Percentiles rank a stretch among this genome's conserved stretches.
phyloP scores from a whole-genome alignment of 1,140 invertebrate genomes.

The Megathymus violae region DNA sequence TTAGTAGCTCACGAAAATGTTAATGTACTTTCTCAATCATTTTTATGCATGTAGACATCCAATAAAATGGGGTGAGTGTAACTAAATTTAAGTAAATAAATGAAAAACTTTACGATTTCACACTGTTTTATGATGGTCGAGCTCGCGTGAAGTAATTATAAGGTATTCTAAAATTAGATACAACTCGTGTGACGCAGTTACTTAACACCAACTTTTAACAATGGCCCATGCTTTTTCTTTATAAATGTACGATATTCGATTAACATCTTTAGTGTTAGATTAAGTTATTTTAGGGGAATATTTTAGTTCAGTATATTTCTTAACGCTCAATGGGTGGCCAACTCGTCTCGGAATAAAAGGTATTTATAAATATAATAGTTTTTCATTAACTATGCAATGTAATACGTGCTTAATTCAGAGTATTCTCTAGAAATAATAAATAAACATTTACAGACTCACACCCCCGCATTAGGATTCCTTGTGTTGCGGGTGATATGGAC shows the following conservation, averaged over 20 bases:
- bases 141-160: constrained; percentile 41
- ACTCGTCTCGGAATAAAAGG: no score
- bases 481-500: no score
- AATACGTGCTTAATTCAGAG: no score
- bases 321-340: no score
- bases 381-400: no score
- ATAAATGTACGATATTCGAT: neutral
- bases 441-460: no score
- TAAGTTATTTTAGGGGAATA: constrained; percentile 7
- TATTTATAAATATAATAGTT: no score
- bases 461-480: no score
- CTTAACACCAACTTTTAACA: constrained; percentile 27
- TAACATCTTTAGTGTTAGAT: neutral
- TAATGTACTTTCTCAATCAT: constrained; percentile 26
- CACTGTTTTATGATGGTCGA: constrained; percentile 41
- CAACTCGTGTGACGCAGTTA: constrained; percentile 41
- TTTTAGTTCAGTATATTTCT: no score
- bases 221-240: neutral
- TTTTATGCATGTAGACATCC: constrained; percentile 28
- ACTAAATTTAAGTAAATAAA: constrained; percentile 27
- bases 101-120: constrained; percentile 38
- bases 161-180: constrained; percentile 41
- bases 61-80: constrained; percentile 24
- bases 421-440: no score
- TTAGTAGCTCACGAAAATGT: constrained; percentile 14